Evolutionary conservation across 2,113 vertebrate species (phyloP), one percentile per base, ranked within the genome.

Genomic region (Scalopus aquaticus): DNA sequence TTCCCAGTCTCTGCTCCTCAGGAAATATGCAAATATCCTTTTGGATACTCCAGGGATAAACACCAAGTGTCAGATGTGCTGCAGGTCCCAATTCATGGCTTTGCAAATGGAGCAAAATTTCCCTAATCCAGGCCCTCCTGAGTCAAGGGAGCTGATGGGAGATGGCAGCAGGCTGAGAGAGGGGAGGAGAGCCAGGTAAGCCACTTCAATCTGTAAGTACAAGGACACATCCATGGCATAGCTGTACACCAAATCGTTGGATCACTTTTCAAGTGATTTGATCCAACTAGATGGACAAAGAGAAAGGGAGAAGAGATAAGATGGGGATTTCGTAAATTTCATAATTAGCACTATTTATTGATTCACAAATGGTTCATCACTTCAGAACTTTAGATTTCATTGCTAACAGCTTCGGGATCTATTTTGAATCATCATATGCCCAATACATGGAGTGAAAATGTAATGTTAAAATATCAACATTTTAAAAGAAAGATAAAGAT

Each of bases 1-100:
- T 84, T 58, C 60, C 64, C 28, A 1, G 37, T 42, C 30, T 69
- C 39, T 30, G 17, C 51, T 92, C 56, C 87, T 91, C 2, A 19
- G 72, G 78, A 94, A 93, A 93, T 88, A 90, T 60, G 56, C 87
- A 95, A 72, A 93, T 90, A 17, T 39, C 67, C 32, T 79, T 94
- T 49, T 51, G 70, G 78, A 84, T 44, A 67, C 51, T 79, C 76
- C 44, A 32, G 51, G 73, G 78, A 97, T 44, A 73, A 58, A 79
- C 37, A 65, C 3, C 35, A 28, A 92, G n/a, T 51, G 24, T 91
- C 86, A 64, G 15, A 51, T 93, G 69, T 58, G 35, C 46, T n/a
- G 42, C n/a, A 51, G 67, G 65, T 49, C n/a, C n/a, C 78, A 37
- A 4, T 30, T 76, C 32, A 56, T 26, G 28, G 70, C 35, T 96